phyloP scores from a whole-genome alignment of 2,797 vertebrate species.

The Chloroceryle inda region DNA sequence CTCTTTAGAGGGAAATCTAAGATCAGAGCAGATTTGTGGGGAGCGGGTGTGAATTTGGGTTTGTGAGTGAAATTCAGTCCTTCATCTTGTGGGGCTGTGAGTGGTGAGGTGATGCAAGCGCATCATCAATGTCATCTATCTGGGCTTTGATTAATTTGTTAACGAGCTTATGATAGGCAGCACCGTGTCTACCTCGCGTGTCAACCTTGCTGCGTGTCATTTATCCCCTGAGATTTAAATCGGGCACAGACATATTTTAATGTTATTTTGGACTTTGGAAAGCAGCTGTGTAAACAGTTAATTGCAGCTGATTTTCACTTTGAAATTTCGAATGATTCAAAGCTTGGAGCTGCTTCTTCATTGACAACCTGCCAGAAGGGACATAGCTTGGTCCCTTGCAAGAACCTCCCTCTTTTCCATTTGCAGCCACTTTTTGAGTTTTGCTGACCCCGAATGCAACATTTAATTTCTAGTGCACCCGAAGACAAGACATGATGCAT shows the following conservation, averaged over 20 bases:
- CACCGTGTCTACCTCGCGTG: neutral
- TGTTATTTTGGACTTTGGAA: neutral
- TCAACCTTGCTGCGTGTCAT: neutral
- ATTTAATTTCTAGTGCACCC: neutral
- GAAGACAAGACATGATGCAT: neutral
- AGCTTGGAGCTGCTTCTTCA: neutral
- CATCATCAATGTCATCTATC: neutral
- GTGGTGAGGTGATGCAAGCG: neutral
- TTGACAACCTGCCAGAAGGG: neutral
- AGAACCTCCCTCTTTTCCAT: neutral
- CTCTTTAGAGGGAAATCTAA: neutral
- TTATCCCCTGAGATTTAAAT: neutral
- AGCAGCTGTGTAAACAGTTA: neutral
- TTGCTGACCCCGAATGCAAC: neutral
- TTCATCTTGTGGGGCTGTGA: neutral
- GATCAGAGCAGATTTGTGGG: conserved; percentile 36
- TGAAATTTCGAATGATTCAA: neutral
- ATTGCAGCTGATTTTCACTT: conserved; percentile 21
- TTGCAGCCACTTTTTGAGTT: neutral
- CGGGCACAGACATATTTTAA: neutral
- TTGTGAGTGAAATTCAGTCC: neutral
- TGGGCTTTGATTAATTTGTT: conserved; percentile 59
- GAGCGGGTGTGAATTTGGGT: neutral
- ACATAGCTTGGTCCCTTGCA: neutral
- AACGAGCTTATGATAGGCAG: neutral